Percentiles rank a stretch among this genome's conserved stretches.
phyloP scores from a whole-genome alignment of 2,797 vertebrate genomes.

The Hippocampus kuda region DNA sequence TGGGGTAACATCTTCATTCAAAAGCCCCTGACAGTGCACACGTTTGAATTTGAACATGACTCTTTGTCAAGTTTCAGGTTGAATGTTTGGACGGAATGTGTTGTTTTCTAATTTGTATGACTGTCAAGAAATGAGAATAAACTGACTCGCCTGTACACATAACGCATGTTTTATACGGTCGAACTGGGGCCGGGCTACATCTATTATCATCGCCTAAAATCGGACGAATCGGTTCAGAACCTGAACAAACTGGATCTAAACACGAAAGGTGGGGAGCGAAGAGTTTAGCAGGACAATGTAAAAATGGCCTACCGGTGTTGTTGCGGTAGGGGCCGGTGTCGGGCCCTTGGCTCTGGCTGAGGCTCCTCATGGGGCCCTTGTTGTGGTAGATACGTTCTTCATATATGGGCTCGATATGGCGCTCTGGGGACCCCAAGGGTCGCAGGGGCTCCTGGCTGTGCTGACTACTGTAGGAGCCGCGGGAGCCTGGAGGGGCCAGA shows the following conservation, averaged over 20 bases:
- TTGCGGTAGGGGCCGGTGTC: constrained; percentile 86
- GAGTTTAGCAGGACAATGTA: not conserved
- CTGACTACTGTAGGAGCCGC: constrained; percentile 91
- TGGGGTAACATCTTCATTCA: too few relatives aligned
- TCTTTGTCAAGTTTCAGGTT: too few relatives aligned
- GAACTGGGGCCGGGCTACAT: too few relatives aligned
- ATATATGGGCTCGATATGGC: constrained; percentile 96
- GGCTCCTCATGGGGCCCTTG: constrained; percentile 94
- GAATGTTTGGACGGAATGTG: too few relatives aligned
- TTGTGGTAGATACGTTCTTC: constrained; percentile 96
- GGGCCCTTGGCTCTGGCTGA: constrained; percentile 93
- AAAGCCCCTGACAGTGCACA: too few relatives aligned
- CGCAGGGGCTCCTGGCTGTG: constrained; percentile 88
- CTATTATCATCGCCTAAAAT: not conserved
- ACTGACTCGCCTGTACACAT: too few relatives aligned
- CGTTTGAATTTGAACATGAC: too few relatives aligned
- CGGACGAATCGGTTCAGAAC: not conserved
- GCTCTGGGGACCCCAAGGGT: constrained; percentile 90
- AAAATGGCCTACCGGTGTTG: constrained; percentile 77
- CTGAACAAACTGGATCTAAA: not conserved
- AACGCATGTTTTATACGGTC: too few relatives aligned
- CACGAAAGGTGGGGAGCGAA: not conserved
- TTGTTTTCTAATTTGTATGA: too few relatives aligned
- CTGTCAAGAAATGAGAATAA: too few relatives aligned
- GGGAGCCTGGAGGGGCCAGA: constrained; percentile 70